Evolutionary conservation across 2,888 invertebrate genomes (phyloP).

Genomic region (Lycophotia porphyrea): DNA sequence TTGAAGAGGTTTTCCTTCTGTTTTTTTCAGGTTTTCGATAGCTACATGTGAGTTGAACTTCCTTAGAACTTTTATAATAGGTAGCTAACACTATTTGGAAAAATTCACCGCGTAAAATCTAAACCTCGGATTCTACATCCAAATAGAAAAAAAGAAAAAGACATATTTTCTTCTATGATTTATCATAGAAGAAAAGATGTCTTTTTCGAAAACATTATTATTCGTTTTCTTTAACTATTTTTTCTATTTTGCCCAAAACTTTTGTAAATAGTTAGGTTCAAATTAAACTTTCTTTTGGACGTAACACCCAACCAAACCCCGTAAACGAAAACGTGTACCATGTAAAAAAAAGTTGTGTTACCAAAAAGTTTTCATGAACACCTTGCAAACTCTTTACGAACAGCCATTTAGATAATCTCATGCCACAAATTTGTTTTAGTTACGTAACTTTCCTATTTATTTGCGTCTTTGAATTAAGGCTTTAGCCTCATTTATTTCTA

Average conservation of each 20-base stretch:
- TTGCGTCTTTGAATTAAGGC: constrained; percentile 11
- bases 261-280: background rate
- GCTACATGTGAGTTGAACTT: background rate
- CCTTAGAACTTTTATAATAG: background rate
- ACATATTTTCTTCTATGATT: background rate
- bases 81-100: background rate
- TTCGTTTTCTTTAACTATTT: background rate
- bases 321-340: constrained; percentile 29
- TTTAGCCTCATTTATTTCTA: constrained; percentile 25
- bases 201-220: background rate
- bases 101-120: background rate
- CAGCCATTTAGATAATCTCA: constrained; percentile 50
- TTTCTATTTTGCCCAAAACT: background rate
- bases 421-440: constrained; percentile 48
- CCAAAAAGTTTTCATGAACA: constrained; percentile 33
- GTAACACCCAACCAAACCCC: constrained; percentile 1
- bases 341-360: constrained; percentile 33
- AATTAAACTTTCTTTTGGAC: constrained; percentile 12
- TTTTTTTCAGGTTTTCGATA: background rate
- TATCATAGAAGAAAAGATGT: no score
- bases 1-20: background rate
- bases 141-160: background rate
- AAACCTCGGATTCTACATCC: background rate
- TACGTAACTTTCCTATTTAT: constrained; percentile 29
- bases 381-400: constrained; percentile 40